Evolutionary conservation across 2,113 vertebrate genomes (phyloP), one percentile per base, ranked within the genome.

Genomic region (Salminus brasiliensis): DNA sequence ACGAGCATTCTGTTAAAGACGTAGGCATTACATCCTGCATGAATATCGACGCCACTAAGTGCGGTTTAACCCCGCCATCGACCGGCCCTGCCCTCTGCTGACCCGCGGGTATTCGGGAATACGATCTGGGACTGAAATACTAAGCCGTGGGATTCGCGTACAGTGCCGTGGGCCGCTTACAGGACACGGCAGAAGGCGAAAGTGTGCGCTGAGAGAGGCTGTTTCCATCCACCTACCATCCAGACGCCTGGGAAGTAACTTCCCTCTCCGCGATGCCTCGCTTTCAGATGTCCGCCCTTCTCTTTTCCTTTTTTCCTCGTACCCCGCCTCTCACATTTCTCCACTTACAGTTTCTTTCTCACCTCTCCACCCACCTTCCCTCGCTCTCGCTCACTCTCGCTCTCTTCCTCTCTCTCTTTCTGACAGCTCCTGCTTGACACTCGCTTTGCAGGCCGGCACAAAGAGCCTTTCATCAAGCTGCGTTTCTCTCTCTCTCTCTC

Each of bases 381-480:
- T 57, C 21, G 62, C 60, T 74, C 60, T 25, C 45, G 55, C 63
- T 59, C 82, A 49, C 62, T 84, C 21, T 63, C 25, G 49, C 34
- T 68, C 66, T 75, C 32, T 60, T 16, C 62, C 74, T 32, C 66
- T 47, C 79, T 70, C 63, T 49, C 25, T 23, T 27, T 77, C 72
- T 62, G 57, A 65, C 74, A 82, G 21, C 25, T 59, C 49, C 68
- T 72, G 74, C 67, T 43, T 41, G 21, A 76, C 23, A 55, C 68
- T 73, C 69, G 43, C 59, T 78, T 79, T 66, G 52, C 67, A 43
- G 49, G 60, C 63, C 23, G 16, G 34, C 30, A 70, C 63, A 83
- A 72, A 74, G 57, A 70, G 43, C n/a, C 69, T 78, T 77, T 73
- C 75, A 72, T 68, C 74, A 73, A 73, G 69, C 75, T 43, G 60